Evolutionary conservation across 2,888 invertebrate genomes (phyloP), one percentile per base, ranked within the genome.

Genomic region (Drosophila limbata): DNA sequence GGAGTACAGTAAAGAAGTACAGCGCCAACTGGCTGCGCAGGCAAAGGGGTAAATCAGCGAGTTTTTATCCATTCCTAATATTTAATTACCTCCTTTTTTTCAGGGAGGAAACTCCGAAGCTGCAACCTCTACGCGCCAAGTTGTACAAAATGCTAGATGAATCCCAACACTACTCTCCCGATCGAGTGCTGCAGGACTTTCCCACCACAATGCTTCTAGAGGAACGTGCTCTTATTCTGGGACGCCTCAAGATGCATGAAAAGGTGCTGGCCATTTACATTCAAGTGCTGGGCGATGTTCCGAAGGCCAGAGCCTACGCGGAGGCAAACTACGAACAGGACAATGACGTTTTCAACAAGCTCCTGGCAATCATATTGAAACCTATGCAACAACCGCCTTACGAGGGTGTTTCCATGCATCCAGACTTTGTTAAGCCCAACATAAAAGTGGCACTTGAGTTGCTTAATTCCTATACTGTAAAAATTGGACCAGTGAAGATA

Each of bases 251-350:
- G 0, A 91, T 96, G 73, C 99, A 99, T 91, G 97, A 98, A 88
- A 96, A 98, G 91, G 98, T 98, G 0, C 93, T 99, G 50, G 95
- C 96, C 1, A 97, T 99, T 89, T 99, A 99, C 91, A 95, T 98
- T 19, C 96, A 97, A 86, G 95, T 98, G 35, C 93, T 99, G 65
- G 95, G 97, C 42, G 96, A 99, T 91, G 94, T 96, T 1, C 93
- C 95, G 4, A 95, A 95, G 89, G 99, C 99, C 0, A 95, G 96
- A 71, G 94, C 95, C 63, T 99, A 98, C 92, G 98, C 98, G 90
- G 95, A 96, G 80, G 95, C 94, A 73, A 95, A 96, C 50, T 95
- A 95, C 86, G 92, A 93, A 2, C 92, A 90, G 25, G 91, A 93
- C 45, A 79, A 80, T 1, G 86, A 92, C 17, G 87, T 92, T 42